phyloP scores from a whole-genome alignment of 2,888 invertebrate genomes.

The Epinotia brunnichana region DNA sequence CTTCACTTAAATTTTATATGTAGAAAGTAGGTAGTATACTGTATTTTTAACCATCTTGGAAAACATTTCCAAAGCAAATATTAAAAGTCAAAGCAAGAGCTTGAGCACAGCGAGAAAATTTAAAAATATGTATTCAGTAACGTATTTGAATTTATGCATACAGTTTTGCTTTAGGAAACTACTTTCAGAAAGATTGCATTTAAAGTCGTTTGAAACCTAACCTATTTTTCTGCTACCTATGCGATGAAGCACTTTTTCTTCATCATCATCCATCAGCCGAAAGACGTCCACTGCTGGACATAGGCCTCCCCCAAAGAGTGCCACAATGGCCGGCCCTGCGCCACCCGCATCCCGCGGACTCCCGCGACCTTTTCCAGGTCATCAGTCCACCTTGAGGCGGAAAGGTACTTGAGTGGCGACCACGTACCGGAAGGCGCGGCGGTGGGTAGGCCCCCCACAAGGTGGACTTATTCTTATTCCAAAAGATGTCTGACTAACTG shows the following conservation, averaged over 20 bases:
- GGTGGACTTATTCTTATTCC: no score
- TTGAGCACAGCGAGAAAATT: slow-evolving; percentile 12
- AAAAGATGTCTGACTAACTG: no score
- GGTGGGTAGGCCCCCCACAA: no score
- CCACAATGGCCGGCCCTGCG: no score
- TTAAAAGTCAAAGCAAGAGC: slow-evolving; percentile 14
- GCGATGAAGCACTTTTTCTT: not conserved
- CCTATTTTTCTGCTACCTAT: not conserved
- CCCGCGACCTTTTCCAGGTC: no score
- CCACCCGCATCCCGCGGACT: no score
- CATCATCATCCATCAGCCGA: no score
- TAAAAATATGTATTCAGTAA: slow-evolving; percentile 10
- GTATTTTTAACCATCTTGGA: not conserved
- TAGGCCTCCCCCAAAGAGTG: no score
- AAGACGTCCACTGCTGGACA: no score
- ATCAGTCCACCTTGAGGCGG: no score
- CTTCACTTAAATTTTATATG: not conserved
- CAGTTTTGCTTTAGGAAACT: slow-evolving; percentile 24
- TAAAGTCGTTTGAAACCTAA: slow-evolving; percentile 4
- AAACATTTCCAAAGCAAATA: slow-evolving; percentile 19
- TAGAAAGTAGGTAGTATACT: not conserved
- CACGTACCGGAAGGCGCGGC: no score
- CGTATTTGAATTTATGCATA: slow-evolving; percentile 25
- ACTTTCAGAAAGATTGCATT: slow-evolving; percentile 13
- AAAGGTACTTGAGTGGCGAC: no score